These are phyloP conservation scores for Minunthozetes semirufus DNA, from an alignment of 2,888 invertebrate species.

Conservation along the genomic window DNA sequence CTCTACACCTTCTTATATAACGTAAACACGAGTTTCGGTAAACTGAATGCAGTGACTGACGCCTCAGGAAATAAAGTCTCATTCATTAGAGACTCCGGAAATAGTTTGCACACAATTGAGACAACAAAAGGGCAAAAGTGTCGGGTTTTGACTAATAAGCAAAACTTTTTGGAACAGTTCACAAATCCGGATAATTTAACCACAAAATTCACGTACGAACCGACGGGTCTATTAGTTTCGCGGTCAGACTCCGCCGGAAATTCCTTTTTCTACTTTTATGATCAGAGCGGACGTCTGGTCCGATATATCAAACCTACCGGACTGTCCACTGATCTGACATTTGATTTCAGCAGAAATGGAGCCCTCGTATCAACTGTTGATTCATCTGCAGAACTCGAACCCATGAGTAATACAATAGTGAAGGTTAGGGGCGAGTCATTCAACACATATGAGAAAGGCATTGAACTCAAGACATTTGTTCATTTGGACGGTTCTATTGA, in stretches of 20 bases:
- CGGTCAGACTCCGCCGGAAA: conserved; percentile 62
- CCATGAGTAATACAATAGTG: conserved; percentile 54
- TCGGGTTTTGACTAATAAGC: conserved; percentile 78
- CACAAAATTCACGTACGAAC: conserved; percentile 86
- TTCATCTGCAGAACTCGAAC: conserved; percentile 37
- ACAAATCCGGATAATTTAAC: conserved; percentile 89
- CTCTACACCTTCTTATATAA: conserved; percentile 87
- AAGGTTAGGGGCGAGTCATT: conserved; percentile 50
- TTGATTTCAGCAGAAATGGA: conserved; percentile 82
- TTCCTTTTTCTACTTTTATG: conserved; percentile 81
- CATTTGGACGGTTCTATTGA: conserved; percentile 43
- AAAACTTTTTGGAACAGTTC: conserved; percentile 81
- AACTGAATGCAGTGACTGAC: conserved; percentile 72
- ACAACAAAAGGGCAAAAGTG: conserved; percentile 62
- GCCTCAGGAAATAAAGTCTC: conserved; percentile 81
- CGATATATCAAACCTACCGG: conserved; percentile 84
- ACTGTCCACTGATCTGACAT: conserved; percentile 55
- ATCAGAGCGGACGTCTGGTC: conserved; percentile 83
- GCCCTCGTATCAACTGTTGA: conserved; percentile 60
- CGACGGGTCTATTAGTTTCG: conserved; percentile 64
- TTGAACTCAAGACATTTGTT: conserved; percentile 38
- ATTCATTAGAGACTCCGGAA: conserved; percentile 71
- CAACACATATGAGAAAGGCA: conserved; percentile 12
- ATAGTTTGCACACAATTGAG: conserved; percentile 72
- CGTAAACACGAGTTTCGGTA: conserved; percentile 66